These are phyloP conservation scores for Synergus laeviventris DNA, from an alignment of 2,888 invertebrate genomes.

Conservation along the genomic window DNA sequence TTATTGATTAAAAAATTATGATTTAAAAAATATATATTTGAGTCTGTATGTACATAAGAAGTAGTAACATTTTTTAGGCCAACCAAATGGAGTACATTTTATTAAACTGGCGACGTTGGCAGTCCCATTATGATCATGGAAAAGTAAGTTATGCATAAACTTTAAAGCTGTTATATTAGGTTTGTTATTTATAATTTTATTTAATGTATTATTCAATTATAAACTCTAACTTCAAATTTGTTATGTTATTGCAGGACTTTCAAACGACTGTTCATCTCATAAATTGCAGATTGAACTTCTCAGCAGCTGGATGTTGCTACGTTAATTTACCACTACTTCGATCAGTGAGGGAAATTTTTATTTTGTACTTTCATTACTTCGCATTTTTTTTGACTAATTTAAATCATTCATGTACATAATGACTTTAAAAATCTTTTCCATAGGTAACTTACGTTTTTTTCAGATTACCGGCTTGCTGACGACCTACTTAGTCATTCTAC, in stretches of 20 bases:
- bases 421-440: not conserved
- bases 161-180: not conserved
- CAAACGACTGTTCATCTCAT: conserved; percentile 64
- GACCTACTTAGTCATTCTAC: conserved; percentile 70
- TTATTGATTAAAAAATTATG: not conserved
- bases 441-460: conserved; percentile 40
- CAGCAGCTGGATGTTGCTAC: conserved; percentile 70
- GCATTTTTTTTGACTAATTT: no score
- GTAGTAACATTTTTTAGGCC: conserved; percentile 61
- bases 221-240: not conserved
- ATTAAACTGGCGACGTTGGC: conserved; percentile 60
- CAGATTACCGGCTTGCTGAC: conserved; percentile 66
- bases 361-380: not conserved
- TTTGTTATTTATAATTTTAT: not conserved
- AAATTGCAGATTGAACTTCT: conserved; percentile 66
- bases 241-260: conserved; percentile 50
- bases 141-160: conserved; percentile 17
- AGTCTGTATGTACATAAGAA: not conserved
- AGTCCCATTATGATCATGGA: conserved; percentile 8
- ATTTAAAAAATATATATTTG: not conserved
- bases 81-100: conserved; percentile 63
- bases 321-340: conserved; percentile 67
- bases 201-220: not conserved
- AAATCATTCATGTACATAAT: no score
- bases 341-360: conserved; percentile 63